A percentile compares a stretch with the other conserved stretches of the same genome.
Conservation (phyloP, 2,113 vertebrate species). For the Chrysemys picta region DNA sequence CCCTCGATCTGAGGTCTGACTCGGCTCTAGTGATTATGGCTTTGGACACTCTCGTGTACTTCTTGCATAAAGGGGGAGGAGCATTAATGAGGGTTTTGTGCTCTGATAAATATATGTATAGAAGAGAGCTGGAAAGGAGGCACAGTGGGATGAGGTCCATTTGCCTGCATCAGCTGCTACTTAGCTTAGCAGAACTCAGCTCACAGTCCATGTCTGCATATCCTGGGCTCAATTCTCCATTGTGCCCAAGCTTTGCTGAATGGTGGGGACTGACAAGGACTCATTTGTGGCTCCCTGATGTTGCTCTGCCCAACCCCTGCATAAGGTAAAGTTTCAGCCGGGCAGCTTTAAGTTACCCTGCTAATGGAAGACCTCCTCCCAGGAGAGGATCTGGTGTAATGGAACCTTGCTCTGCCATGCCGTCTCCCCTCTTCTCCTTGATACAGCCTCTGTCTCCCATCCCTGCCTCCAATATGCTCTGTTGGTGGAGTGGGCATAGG, state of each 20-base stretch:
- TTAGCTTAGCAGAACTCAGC: background rate
- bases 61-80: no score
- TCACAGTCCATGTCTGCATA: background rate
- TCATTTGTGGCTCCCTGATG: no score
- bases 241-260: background rate
- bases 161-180: background rate
- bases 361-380: no score
- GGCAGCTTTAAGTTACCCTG: no score
- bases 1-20: background rate
- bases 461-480: background rate
- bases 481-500: no score
- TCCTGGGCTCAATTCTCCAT: background rate
- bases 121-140: background rate
- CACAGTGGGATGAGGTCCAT: background rate
- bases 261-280: background rate
- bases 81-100: no score
- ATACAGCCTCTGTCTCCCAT: background rate
- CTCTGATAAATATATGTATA: no score
- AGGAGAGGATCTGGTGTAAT: no score
- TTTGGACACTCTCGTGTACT: background rate
- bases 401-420: accelerated
- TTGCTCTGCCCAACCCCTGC: no score
- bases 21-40: background rate
- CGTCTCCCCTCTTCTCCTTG: background rate
- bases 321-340: no score